Evolutionary conservation across 1,140 invertebrate species (phyloP).

Genomic region (Drosophila mojavensis): DNA sequence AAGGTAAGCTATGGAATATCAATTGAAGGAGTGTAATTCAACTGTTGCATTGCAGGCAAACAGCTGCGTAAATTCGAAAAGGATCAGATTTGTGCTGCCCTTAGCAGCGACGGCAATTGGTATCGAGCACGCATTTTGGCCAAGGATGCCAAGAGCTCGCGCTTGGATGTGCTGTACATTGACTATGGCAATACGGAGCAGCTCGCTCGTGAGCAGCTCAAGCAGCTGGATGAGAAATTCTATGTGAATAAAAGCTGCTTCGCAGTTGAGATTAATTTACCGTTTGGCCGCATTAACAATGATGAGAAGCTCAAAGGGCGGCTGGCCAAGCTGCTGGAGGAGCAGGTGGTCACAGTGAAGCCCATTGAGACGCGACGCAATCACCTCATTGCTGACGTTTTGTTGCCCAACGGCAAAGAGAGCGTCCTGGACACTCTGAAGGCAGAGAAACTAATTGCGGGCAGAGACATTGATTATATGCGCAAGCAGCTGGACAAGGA

Average conservation of each 20-base stretch:
- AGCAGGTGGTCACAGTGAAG: constrained; percentile 69
- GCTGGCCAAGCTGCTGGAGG: constrained; percentile 49
- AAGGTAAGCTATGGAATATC: neutral
- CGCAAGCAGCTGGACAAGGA: constrained; percentile 76
- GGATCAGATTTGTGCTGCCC: constrained; percentile 86
- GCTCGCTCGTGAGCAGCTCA: constrained; percentile 84
- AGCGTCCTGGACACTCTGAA: constrained; percentile 62
- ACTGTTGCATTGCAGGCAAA: constrained; percentile 37
- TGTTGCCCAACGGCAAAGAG: constrained; percentile 38
- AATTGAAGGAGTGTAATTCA: neutral
- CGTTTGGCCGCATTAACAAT: constrained; percentile 53
- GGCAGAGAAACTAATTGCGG: constrained; percentile 52
- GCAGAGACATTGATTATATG: constrained; percentile 72
- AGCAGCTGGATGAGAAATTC: constrained; percentile 86
- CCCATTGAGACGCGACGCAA: constrained; percentile 77
- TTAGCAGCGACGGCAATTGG: constrained; percentile 87
- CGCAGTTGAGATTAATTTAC: constrained; percentile 85
- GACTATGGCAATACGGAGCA: constrained; percentile 91
- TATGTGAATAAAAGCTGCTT: constrained; percentile 84
- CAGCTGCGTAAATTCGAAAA: constrained; percentile 53
- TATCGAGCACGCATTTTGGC: constrained; percentile 87
- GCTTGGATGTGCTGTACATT: constrained; percentile 87
- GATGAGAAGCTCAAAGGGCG: constrained; percentile 55
- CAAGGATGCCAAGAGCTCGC: constrained; percentile 74
- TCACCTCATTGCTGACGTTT: constrained; percentile 70